Evolutionary conservation across 2,888 invertebrate species (phyloP).

Genomic region (Ochlodes sylvanus): DNA sequence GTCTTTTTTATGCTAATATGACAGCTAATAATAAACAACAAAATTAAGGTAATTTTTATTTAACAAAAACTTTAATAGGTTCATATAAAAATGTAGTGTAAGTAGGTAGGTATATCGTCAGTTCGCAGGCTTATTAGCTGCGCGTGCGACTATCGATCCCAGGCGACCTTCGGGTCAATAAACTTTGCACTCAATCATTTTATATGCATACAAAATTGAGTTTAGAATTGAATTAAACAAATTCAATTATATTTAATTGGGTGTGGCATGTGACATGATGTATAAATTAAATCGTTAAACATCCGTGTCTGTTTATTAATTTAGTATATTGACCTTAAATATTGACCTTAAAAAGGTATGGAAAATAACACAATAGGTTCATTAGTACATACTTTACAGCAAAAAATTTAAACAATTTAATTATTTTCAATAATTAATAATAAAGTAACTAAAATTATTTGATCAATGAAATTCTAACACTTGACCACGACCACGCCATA

Average conservation of each 20-base stretch:
- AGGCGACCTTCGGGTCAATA: slow-evolving; percentile 60
- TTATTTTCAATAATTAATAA: too few relatives aligned
- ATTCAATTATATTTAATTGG: neutral
- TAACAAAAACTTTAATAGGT: neutral
- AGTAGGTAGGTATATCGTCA: slow-evolving; percentile 12
- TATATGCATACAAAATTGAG: slow-evolving; percentile 13
- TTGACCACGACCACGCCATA: too few relatives aligned
- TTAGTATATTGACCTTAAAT: too few relatives aligned
- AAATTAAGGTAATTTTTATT: neutral
- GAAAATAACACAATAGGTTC: too few relatives aligned
- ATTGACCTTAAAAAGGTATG: too few relatives aligned
- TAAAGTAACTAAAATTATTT: too few relatives aligned
- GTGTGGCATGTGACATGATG: neutral
- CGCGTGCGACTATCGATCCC: slow-evolving; percentile 57
- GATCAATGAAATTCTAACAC: too few relatives aligned
- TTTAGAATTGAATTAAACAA: slow-evolving; percentile 7
- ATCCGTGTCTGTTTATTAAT: neutral
- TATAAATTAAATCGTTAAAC: neutral
- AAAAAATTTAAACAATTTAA: too few relatives aligned
- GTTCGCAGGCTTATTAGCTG: slow-evolving; percentile 37
- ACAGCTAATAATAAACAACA: neutral
- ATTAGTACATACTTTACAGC: too few relatives aligned
- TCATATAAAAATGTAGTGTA: neutral
- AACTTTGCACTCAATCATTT: slow-evolving; percentile 50
- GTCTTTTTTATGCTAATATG: neutral